phyloP scores from a whole-genome alignment of 2,113 vertebrate genomes.

The Girardinichthys multiradiatus region DNA sequence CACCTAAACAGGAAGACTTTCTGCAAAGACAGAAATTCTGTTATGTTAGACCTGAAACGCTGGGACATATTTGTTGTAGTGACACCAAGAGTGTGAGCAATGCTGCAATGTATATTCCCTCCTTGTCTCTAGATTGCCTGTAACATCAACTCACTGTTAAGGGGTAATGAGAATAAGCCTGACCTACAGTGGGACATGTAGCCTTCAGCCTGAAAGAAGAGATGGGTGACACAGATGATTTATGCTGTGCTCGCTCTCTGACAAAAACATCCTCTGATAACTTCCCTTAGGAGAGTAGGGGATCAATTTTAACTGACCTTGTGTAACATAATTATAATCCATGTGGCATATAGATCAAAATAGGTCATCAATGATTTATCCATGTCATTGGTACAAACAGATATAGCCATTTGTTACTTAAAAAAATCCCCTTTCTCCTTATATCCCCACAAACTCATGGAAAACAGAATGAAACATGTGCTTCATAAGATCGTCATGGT shows the following conservation, averaged over 20 bases:
- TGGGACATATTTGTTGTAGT: not conserved
- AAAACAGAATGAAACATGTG: slow-evolving; percentile 9
- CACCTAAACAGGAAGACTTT: not conserved
- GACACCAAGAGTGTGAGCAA: slow-evolving; percentile 9
- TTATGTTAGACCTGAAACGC: not conserved
- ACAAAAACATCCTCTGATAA: slow-evolving; percentile 59
- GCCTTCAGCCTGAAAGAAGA: slow-evolving; percentile 67
- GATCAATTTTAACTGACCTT: slow-evolving; percentile 69
- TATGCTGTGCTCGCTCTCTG: slow-evolving; percentile 53
- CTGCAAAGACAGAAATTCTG: not conserved
- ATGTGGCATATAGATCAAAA: slow-evolving; percentile 35
- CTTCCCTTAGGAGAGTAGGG: slow-evolving; percentile 33
- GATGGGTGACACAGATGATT: slow-evolving; percentile 57
- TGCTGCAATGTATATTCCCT: slow-evolving; percentile 33
- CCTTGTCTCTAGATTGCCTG: slow-evolving; percentile 25
- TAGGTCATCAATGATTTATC: slow-evolving; percentile 23
- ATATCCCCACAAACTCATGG: slow-evolving; percentile 4
- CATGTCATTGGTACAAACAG: slow-evolving; percentile 1
- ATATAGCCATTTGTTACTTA: not conserved
- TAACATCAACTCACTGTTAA: slow-evolving; percentile 24
- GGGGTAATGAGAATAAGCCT: slow-evolving; percentile 38
- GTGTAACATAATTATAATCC: slow-evolving; percentile 64
- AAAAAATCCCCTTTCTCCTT: slow-evolving; percentile 6
- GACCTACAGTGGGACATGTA: slow-evolving; percentile 45
- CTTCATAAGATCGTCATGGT: slow-evolving; percentile 35